Conservation (phyloP, 2,888 invertebrate species). For the Drosophila subquinaria region DNA sequence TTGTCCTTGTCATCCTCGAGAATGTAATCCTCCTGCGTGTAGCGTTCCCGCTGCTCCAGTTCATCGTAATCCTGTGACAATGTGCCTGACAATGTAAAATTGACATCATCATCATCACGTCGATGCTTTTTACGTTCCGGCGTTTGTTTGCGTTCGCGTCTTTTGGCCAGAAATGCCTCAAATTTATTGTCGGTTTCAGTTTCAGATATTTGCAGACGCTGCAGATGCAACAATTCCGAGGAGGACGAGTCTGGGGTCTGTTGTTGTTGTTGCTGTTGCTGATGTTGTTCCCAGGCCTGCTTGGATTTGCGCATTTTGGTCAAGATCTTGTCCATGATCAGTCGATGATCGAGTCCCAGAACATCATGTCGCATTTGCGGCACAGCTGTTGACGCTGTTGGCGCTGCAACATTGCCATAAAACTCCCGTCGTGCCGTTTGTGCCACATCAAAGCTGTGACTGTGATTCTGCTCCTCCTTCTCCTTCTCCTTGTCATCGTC, state of each 20-base stretch:
- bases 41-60: constrained; percentile 41
- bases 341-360: constrained; percentile 89
- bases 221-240: constrained; percentile 2
- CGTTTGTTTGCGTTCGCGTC: constrained; percentile 62
- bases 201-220: constrained; percentile 38
- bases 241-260: background rate
- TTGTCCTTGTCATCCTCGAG: constrained; percentile 65
- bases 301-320: constrained; percentile 87
- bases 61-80: constrained; percentile 35
- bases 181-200: constrained; percentile 50
- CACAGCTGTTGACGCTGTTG: constrained; percentile 66
- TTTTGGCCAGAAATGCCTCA: constrained; percentile 65
- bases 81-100: constrained; percentile 2
- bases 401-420: constrained; percentile 61
- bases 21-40: constrained; percentile 74
- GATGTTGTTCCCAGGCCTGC: constrained; percentile 86
- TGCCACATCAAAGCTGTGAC: constrained; percentile 43
- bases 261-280: constrained; percentile 27
- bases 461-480: background rate
- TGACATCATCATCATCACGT: constrained; percentile 24
- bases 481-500: background rate
- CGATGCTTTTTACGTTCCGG: constrained; percentile 71
- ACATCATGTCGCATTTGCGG: constrained; percentile 91
- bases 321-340: constrained; percentile 88
- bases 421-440: constrained; percentile 45